Conservation (phyloP, 2,113 vertebrate genomes). For the Alligator mississippiensis region DNA sequence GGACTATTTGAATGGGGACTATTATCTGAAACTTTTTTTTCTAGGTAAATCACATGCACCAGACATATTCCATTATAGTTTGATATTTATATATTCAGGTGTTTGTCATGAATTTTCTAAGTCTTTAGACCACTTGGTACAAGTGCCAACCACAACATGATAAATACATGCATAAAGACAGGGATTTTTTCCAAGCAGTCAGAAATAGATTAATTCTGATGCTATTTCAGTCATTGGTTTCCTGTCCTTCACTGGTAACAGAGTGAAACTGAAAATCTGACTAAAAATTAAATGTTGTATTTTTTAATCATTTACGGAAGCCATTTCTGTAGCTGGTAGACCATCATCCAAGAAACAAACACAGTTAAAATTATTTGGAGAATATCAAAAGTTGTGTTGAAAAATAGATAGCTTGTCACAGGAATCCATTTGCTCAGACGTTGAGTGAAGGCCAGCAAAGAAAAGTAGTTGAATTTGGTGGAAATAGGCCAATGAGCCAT, state of each 20-base stretch:
- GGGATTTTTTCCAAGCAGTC: neutral
- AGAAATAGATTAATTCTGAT: neutral
- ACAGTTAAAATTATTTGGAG: neutral
- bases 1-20: constrained; percentile 15
- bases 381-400: neutral
- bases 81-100: neutral
- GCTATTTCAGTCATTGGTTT: neutral
- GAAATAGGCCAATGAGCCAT: neutral
- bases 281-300: neutral
- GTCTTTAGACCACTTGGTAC: neutral
- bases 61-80: neutral
- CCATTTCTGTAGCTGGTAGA: neutral
- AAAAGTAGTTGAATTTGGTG: neutral
- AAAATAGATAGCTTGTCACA: no score
- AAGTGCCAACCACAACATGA: neutral
- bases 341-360: neutral
- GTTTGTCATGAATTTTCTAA: neutral
- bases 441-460: neutral
- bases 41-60: neutral
- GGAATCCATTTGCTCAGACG: neutral
- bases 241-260: neutral
- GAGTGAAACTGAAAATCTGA: neutral
- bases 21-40: constrained; percentile 15
- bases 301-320: neutral
- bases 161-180: neutral